Percentiles rank a stretch among this genome's conserved stretches.
These are phyloP conservation scores for Metaphire vulgaris DNA, from an alignment of 1,140 invertebrate genomes.

Conservation along the genomic window DNA sequence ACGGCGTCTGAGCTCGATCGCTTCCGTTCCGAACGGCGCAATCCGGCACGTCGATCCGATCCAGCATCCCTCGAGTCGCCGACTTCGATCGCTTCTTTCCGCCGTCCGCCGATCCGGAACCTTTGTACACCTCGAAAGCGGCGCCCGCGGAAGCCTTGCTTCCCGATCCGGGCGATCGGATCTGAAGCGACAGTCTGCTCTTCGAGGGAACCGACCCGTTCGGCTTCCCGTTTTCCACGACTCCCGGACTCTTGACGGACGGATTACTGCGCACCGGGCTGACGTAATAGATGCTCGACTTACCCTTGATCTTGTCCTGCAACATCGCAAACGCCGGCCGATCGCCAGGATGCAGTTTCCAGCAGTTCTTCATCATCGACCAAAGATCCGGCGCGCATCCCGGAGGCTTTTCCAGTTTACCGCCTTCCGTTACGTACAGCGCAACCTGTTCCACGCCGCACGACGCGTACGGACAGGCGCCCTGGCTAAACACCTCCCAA, in stretches of 20 bases:
- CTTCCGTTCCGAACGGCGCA: background rate
- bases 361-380: constrained; percentile 26
- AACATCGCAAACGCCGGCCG: constrained; percentile 24
- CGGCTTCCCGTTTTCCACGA: background rate
- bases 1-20: background rate
- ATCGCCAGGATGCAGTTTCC: constrained; percentile 17
- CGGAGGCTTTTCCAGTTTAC: constrained; percentile 24
- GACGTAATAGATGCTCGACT: constrained; percentile 2
- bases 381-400: constrained; percentile 25
- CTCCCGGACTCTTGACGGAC: background rate
- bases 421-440: constrained; percentile 25
- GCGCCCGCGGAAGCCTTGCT: no score
- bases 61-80: background rate
- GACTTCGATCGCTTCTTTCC: background rate
- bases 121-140: background rate
- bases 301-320: constrained; percentile 27
- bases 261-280: background rate
- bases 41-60: background rate
- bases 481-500: constrained; percentile 94
- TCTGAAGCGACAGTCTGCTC: background rate
- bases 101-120: background rate
- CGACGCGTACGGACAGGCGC: constrained; percentile 83
- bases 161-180: background rate
- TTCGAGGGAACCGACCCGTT: background rate
- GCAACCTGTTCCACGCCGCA: constrained; percentile 69